Evolutionary conservation across 2,888 invertebrate genomes (phyloP).

Genomic region (Ischnura elegans): DNA sequence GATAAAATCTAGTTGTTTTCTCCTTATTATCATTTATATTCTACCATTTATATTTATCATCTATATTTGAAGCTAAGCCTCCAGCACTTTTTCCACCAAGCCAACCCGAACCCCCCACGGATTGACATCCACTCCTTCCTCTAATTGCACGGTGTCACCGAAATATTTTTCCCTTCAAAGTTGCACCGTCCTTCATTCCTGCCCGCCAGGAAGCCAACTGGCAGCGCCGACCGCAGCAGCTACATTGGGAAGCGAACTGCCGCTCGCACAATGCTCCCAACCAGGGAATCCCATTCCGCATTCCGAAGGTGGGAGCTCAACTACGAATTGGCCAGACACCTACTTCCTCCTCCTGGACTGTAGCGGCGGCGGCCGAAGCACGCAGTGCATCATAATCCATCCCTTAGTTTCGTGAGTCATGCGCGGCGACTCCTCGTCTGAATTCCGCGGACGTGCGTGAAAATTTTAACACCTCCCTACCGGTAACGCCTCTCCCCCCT

Average conservation of each 20-base stretch:
- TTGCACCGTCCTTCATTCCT: neutral
- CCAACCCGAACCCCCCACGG: no score
- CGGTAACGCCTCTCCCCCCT: neutral
- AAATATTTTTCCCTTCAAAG: neutral
- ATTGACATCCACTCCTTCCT: neutral
- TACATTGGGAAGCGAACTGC: neutral
- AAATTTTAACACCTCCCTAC: neutral
- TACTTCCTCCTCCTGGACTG: neutral
- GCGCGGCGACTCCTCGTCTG: neutral
- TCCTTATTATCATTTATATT: no score
- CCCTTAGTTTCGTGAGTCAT: neutral
- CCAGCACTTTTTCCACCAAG: no score
- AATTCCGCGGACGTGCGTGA: neutral
- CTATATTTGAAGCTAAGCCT: no score
- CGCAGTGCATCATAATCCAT: conserved; percentile 9
- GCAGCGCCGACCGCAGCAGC: no score
- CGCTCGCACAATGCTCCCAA: neutral
- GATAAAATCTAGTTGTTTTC: no score
- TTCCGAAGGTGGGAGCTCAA: neutral
- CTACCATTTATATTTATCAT: no score
- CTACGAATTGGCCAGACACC: neutral
- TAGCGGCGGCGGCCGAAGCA: neutral
- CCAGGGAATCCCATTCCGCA: neutral
- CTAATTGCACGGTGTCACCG: neutral
- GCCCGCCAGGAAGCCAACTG: no score